A percentile compares a stretch with the other conserved stretches of the same genome.
These are phyloP conservation scores for Typhlichthys eigenmanni DNA, from an alignment of 2,797 vertebrate species.

Conservation along the genomic window DNA sequence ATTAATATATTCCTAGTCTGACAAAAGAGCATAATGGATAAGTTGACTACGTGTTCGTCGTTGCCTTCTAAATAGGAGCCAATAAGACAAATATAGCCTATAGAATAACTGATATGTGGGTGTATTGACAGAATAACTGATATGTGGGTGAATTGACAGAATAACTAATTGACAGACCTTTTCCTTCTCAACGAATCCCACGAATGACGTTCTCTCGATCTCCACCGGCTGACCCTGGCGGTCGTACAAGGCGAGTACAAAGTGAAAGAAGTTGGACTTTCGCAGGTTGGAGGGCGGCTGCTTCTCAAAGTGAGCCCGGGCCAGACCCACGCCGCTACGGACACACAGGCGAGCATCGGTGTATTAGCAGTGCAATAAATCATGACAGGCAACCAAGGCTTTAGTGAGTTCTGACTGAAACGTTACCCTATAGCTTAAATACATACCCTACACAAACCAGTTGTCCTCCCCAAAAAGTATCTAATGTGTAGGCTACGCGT, in stretches of 20 bases:
- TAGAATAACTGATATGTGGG: neutral
- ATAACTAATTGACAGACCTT: slow-evolving; percentile 82
- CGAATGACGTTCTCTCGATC: slow-evolving; percentile 95
- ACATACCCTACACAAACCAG: too few relatives aligned
- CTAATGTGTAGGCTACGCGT: too few relatives aligned
- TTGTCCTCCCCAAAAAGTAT: too few relatives aligned
- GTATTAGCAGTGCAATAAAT: slow-evolving; percentile 11
- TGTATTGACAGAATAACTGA: neutral
- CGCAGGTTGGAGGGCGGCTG: slow-evolving; percentile 98
- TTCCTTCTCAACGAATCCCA: slow-evolving; percentile 98
- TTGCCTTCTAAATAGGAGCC: too few relatives aligned
- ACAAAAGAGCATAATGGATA: too few relatives aligned
- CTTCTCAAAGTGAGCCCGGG: slow-evolving; percentile 99
- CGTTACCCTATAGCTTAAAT: too few relatives aligned
- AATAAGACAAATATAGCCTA: too few relatives aligned
- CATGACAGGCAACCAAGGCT: too few relatives aligned
- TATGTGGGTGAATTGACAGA: neutral
- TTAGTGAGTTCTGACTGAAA: too few relatives aligned
- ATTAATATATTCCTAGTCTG: too few relatives aligned
- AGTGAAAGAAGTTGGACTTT: slow-evolving; percentile 99
- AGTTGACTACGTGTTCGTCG: too few relatives aligned
- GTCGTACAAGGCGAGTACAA: slow-evolving; percentile 97
- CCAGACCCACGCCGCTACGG: slow-evolving; percentile 95
- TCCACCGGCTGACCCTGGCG: slow-evolving; percentile 98
- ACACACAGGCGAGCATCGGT: slow-evolving; percentile 66